Conservation (phyloP, 1,140 invertebrate species). For the Oedothorax gibbosus region DNA sequence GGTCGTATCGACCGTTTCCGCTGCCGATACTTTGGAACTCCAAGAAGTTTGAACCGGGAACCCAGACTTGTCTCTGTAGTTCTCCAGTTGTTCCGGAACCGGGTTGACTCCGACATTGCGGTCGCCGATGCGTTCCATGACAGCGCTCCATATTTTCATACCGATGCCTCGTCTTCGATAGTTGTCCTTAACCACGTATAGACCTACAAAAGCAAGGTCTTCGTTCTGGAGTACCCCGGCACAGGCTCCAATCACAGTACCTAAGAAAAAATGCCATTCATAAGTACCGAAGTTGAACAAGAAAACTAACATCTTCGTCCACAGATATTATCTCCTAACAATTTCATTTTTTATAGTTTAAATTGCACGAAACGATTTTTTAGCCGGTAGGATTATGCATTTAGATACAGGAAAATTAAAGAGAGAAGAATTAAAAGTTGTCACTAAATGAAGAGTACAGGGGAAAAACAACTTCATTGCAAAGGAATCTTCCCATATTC, state of each 20-base stretch:
- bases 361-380: neutral
- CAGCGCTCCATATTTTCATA: constrained; percentile 59
- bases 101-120: constrained; percentile 63
- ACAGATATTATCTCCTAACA: too few species aligned
- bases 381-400: too few species aligned
- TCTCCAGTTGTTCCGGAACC: constrained; percentile 61
- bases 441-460: too few species aligned
- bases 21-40: neutral
- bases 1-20: neutral
- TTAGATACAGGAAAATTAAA: too few species aligned
- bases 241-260: constrained; percentile 61
- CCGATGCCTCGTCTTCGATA: constrained; percentile 63
- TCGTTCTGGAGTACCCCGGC: constrained; percentile 59
- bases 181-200: constrained; percentile 62
- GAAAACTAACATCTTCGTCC: too few species aligned
- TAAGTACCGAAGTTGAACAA: neutral
- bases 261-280: constrained; percentile 36
- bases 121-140: constrained; percentile 61
- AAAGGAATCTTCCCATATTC: too few species aligned
- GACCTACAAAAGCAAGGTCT: constrained; percentile 61
- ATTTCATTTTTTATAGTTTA: neutral
- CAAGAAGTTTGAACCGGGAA: constrained; percentile 35
- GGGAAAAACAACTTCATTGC: too few species aligned
- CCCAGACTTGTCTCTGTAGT: constrained; percentile 63
- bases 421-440: too few species aligned